Evolutionary conservation across 2,797 vertebrate species (phyloP).

Genomic region (Schizopygopsis malacanthus): DNA sequence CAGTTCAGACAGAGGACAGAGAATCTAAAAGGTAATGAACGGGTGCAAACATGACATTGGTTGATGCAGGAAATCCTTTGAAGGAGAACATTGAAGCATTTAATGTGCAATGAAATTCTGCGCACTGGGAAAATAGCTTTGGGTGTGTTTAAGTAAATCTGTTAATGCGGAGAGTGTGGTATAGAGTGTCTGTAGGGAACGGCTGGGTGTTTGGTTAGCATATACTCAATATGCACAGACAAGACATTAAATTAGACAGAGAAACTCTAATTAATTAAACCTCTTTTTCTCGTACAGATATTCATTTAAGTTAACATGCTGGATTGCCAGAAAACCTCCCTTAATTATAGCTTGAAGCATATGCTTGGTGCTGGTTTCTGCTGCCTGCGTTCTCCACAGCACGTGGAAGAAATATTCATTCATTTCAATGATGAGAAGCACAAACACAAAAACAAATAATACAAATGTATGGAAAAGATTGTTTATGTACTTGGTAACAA

Average conservation of each 20-base stretch:
- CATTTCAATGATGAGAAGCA: slow-evolving; percentile 6
- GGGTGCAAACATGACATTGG: not conserved
- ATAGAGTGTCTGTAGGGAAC: not conserved
- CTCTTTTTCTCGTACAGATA: slow-evolving; percentile 36
- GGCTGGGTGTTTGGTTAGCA: not conserved
- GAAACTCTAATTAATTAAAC: slow-evolving; percentile 36
- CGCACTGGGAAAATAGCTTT: not conserved
- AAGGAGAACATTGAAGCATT: not conserved
- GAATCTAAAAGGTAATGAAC: slow-evolving; percentile 10
- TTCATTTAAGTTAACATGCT: slow-evolving; percentile 54
- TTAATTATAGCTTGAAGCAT: slow-evolving; percentile 56
- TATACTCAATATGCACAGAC: slow-evolving; percentile 15
- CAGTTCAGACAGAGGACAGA: slow-evolving; percentile 27
- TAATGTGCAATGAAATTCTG: slow-evolving; percentile 10
- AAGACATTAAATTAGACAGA: slow-evolving; percentile 41
- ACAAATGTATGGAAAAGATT: not conserved
- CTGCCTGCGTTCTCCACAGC: not conserved
- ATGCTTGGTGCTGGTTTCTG: slow-evolving; percentile 16
- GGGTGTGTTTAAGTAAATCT: slow-evolving; percentile 15
- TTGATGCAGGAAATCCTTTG: slow-evolving; percentile 10
- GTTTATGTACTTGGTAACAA: not conserved
- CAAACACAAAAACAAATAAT: not conserved
- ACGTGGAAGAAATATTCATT: slow-evolving; percentile 2
- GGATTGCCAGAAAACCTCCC: slow-evolving; percentile 43
- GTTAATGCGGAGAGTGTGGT: not conserved